A percentile compares a stretch with the other conserved stretches of the same genome.
Evolutionary conservation across 2,797 vertebrate genomes (phyloP).

Genomic region (Acanthornis magna): DNA sequence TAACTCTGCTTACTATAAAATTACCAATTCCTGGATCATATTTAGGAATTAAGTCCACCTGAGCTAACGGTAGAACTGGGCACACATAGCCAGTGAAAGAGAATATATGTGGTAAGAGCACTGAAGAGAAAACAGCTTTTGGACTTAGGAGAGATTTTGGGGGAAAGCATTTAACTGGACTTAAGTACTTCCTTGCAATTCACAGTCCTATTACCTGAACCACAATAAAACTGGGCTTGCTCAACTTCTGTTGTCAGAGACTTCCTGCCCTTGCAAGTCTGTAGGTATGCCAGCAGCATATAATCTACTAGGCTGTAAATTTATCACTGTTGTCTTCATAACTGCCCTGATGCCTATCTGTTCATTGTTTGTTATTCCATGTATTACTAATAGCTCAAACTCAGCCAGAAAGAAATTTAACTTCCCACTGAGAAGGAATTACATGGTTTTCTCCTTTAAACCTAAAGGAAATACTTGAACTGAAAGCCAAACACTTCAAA

Average conservation of each 20-base stretch:
- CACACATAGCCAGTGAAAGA: background rate
- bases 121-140: background rate
- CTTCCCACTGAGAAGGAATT: conserved; percentile 77
- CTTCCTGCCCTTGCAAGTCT: background rate
- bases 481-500: conserved; percentile 73
- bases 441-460: conserved; percentile 78
- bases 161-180: background rate
- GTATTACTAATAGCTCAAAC: conserved; percentile 66
- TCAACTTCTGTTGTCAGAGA: background rate
- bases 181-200: background rate
- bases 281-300: background rate
- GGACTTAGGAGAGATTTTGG: background rate
- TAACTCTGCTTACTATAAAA: background rate
- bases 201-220: background rate
- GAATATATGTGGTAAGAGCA: background rate
- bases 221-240: background rate
- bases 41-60: background rate
- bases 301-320: background rate
- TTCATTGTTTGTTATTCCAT: background rate
- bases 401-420: conserved; percentile 58
- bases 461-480: conserved; percentile 77
- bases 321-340: background rate
- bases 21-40: background rate
- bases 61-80: background rate
- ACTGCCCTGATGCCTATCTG: background rate